A percentile compares a stretch with the other conserved stretches of the same genome.
Conservation (phyloP, 2,797 vertebrate genomes). For the Lacerta bilineata region DNA sequence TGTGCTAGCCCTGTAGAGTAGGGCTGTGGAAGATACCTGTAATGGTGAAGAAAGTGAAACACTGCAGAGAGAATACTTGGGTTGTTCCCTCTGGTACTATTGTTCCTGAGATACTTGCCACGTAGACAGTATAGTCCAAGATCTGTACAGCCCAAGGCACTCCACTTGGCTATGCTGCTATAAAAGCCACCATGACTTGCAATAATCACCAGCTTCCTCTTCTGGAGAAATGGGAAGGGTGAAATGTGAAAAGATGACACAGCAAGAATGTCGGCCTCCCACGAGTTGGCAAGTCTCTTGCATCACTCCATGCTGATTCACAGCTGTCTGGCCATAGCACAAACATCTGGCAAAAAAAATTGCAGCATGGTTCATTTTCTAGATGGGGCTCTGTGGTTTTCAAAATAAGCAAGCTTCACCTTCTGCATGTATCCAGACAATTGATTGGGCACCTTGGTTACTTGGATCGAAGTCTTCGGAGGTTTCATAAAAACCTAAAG, state of each 20-base stretch:
- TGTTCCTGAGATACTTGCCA: background rate
- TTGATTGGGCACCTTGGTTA: background rate
- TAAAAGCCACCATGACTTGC: background rate
- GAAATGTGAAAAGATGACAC: background rate
- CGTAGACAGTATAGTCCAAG: too few species aligned
- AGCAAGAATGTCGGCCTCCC: background rate
- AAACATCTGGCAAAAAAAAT: constrained; percentile 5
- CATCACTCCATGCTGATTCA: background rate
- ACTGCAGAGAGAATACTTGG: background rate
- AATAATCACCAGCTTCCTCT: background rate
- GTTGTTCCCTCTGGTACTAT: background rate
- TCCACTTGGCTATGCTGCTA: background rate
- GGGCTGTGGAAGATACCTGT: too few species aligned
- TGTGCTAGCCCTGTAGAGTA: background rate
- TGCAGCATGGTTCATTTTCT: background rate
- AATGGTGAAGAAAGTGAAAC: too few species aligned
- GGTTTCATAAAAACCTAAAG: background rate
- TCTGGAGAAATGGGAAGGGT: background rate
- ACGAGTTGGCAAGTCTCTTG: background rate
- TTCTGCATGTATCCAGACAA: background rate
- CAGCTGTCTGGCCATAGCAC: background rate
- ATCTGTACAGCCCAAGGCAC: background rate
- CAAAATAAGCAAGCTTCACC: background rate
- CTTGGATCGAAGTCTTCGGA: background rate
- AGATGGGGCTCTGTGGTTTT: background rate